Evolutionary conservation across 2,113 vertebrate genomes (phyloP), one percentile per base, ranked within the genome.

Genomic region (Phalacrocorax brasilianus): DNA sequence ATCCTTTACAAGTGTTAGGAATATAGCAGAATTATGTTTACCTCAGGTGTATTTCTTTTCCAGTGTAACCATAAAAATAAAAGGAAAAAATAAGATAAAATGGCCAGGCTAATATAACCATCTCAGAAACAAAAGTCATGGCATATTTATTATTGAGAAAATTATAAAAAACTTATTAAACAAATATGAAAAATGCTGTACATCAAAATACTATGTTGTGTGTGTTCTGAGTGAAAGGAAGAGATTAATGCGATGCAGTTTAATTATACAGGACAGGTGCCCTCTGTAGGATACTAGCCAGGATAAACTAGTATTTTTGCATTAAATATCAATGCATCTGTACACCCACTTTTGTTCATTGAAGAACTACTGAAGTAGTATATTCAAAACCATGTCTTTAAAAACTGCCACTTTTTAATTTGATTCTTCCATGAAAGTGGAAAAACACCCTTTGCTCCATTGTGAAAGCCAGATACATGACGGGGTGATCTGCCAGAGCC

Each of bases 1-100:
- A 87, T 75, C 19, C 23, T 89, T 89, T 91, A 84, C 40, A 65
- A 49, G n/a, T 47, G 52, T 67, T 63, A 94, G 28, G 77, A 89
- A 92, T 74, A 50, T 6, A 89, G 30, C 21, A 78, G 68, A 92
- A 80, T 84, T 94, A 67, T 73, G 47, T 75, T 92, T 96, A 91
- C 40, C 53, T 89, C 49, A 91, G 70, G 68, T 92, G 52, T 75
- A 50, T 91, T 81, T 93, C 28, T 42, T 9, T 47, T 81, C 38
- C 70, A 28, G 7, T 28, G 22, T 91, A 91, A 75, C 74, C 87
- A 72, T 59, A 87, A 77, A 83, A 80, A 53, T 38, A 63, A 86
- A 91, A 76, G 14, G 18, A 58, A 74, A 74, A 93, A 86, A 71
- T 28, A 91, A 62, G 3, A 28, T 12, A 12, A 21, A 63, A 58